phyloP scores from a whole-genome alignment of 64 coral and sea anemone genomes.

The Orbicella faveolata region DNA sequence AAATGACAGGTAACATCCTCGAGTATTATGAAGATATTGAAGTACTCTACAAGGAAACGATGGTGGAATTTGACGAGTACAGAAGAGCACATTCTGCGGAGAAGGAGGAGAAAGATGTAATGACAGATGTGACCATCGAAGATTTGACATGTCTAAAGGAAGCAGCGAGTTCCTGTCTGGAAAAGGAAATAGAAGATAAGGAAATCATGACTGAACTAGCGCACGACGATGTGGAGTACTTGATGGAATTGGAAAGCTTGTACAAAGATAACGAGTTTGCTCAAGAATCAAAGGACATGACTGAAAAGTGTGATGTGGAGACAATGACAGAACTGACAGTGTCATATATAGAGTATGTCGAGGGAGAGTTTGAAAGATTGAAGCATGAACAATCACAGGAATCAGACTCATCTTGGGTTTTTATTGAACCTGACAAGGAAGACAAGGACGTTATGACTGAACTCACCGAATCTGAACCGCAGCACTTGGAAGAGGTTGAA shows the following conservation, averaged over 20 bases:
- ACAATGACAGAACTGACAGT: slow-evolving; percentile 3
- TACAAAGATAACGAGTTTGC: not conserved
- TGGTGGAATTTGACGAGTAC: slow-evolving; percentile 21
- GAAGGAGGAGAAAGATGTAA: slow-evolving; percentile 17
- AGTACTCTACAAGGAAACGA: slow-evolving; percentile 20
- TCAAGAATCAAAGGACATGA: not conserved
- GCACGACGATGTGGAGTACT: slow-evolving; percentile 2
- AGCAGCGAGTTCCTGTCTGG: not conserved
- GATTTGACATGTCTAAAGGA: slow-evolving; percentile 22
- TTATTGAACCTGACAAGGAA: not conserved
- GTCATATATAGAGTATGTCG: not conserved
- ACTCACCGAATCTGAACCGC: not conserved
- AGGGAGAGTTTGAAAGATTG: not conserved
- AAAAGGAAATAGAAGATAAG: not conserved
- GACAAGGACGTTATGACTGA: slow-evolving; percentile 3
- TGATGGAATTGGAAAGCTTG: slow-evolving; percentile 1
- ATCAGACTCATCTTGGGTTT: slow-evolving; percentile 31
- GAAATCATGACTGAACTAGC: slow-evolving; percentile 19
- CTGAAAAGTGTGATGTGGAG: not conserved
- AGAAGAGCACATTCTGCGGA: slow-evolving; percentile 12
- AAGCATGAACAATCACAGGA: not conserved
- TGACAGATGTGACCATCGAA: slow-evolving; percentile 38
- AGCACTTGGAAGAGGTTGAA: not conserved
- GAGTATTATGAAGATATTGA: slow-evolving; percentile 61
- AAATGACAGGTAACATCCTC: slow-evolving; percentile 38